A percentile compares a stretch with the other conserved stretches of the same genome.
Evolutionary conservation across 1,140 invertebrate genomes (phyloP).

Genomic region (Plectrocnemia conspersa): DNA sequence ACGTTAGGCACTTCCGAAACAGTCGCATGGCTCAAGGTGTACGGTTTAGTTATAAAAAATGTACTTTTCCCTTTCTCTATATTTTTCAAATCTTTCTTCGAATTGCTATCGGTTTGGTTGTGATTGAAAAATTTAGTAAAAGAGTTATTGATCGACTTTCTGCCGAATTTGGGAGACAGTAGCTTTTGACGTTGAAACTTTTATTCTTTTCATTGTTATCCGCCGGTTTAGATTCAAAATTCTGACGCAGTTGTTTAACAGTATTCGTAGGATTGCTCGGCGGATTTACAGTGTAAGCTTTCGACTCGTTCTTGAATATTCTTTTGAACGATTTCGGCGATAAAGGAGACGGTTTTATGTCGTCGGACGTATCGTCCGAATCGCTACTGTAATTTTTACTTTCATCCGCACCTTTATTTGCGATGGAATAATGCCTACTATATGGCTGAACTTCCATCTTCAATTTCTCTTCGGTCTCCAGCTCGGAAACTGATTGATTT

Average conservation of each 20-base stretch:
- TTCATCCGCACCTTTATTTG: conserved; percentile 34
- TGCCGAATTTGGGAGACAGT: conserved; percentile 45
- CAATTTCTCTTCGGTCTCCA: conserved; percentile 41
- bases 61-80: conserved; percentile 31
- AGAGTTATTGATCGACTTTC: conserved; percentile 38
- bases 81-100: conserved; percentile 26
- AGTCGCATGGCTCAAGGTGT: not conserved
- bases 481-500: conserved; percentile 47
- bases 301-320: conserved; percentile 32
- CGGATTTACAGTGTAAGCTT: conserved; percentile 26
- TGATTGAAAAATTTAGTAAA: conserved; percentile 31
- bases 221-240: conserved; percentile 23
- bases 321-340: conserved; percentile 24
- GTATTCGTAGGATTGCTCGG: conserved; percentile 10
- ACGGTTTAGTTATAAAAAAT: conserved; percentile 30
- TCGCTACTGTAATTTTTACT: conserved; percentile 25
- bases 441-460: conserved; percentile 38
- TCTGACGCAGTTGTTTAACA: conserved; percentile 27
- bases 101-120: conserved; percentile 1
- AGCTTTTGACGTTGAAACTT: conserved; percentile 44
- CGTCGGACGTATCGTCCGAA: conserved; percentile 27
- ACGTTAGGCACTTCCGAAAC: too few species aligned
- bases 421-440: conserved; percentile 44
- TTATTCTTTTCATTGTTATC: conserved; percentile 28
- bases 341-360: conserved; percentile 18